Evolutionary conservation across 2,797 vertebrate genomes (phyloP), one percentile per base, ranked within the genome.

Genomic region (Ctenosaura bakeri): DNA sequence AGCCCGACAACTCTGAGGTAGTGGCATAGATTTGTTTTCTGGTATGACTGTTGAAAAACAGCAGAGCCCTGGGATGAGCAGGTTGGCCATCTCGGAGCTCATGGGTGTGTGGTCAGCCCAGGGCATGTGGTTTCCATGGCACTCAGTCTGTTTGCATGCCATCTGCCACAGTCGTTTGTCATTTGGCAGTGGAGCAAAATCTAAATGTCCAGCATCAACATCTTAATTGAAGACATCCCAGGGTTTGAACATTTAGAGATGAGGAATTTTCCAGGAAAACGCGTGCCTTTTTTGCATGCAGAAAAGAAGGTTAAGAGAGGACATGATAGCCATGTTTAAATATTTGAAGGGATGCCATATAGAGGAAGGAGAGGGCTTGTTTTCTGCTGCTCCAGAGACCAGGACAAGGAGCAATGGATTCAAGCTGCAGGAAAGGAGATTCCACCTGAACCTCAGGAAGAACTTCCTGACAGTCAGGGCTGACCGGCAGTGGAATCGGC

Each of bases 211-310:
- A 54, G 79, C 1, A 56, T 42, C 79, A 81, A 56, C 52, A 56
- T 56, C 52, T 81, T 81, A 81, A 56, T 81, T n/a, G 78, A 79
- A 79, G 54, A 79, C 78, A 79, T 52, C 50, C 29, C 50, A 79
- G 50, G 29, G 14, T 29, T 52, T 32, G 77, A 54, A 52, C 29
- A 14, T 54, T 79, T 52, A 14, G 29, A 32, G 7, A 52, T 16
- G 78, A 52, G 14, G 78, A 26, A 32, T 32, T 79, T 79, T 79
- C 78, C 78, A 54, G 16, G 50, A 18, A 14, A 32, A 29, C 16
- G 6, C 26, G 13, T 14, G 78, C 6, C 29, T 50, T 18, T 46
- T 78, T 46, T 54, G 46, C 13, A 52, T n/a, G n/a, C n/a, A n/a
- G n/a, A n/a, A n/a, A n/a, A n/a, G n/a, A n/a, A n/a, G n/a, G n/a